Conservation (phyloP, 2,797 vertebrate genomes). For the Steatocranus sp. region DNA sequence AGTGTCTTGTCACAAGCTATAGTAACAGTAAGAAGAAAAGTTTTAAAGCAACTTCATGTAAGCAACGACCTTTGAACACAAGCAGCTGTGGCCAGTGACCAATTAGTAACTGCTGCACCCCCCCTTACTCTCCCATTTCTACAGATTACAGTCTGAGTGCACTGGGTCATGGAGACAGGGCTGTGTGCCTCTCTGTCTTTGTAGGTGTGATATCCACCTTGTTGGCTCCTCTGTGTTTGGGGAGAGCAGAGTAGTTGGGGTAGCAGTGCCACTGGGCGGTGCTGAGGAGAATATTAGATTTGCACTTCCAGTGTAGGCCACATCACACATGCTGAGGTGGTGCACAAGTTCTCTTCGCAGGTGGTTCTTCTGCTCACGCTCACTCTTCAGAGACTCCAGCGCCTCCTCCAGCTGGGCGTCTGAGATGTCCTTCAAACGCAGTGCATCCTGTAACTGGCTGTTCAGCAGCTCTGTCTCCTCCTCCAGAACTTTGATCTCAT, state of each 20-base stretch:
- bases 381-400: constrained; percentile 89
- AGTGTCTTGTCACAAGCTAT: neutral
- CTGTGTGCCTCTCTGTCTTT: neutral
- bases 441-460: constrained; percentile 88
- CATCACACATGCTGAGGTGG: constrained; percentile 89
- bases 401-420: constrained; percentile 91
- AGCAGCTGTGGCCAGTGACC: neutral
- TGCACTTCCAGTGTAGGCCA: constrained; percentile 79
- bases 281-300: constrained; percentile 86
- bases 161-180: neutral
- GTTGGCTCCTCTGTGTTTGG: constrained; percentile 63
- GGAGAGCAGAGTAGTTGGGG: constrained; percentile 70
- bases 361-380: constrained; percentile 91
- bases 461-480: constrained; percentile 90
- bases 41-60: neutral
- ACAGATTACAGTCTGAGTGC: neutral
- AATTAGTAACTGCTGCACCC: neutral
- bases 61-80: neutral
- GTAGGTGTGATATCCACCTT: constrained; percentile 26
- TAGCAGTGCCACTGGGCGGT: constrained; percentile 79
- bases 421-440: constrained; percentile 91
- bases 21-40: neutral
- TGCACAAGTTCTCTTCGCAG: constrained; percentile 90
- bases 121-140: neutral
- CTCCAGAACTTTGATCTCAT: constrained; percentile 93